These are phyloP conservation scores for Trichomycterus rosablanca DNA, from an alignment of 2,113 vertebrate species.

Conservation along the genomic window DNA sequence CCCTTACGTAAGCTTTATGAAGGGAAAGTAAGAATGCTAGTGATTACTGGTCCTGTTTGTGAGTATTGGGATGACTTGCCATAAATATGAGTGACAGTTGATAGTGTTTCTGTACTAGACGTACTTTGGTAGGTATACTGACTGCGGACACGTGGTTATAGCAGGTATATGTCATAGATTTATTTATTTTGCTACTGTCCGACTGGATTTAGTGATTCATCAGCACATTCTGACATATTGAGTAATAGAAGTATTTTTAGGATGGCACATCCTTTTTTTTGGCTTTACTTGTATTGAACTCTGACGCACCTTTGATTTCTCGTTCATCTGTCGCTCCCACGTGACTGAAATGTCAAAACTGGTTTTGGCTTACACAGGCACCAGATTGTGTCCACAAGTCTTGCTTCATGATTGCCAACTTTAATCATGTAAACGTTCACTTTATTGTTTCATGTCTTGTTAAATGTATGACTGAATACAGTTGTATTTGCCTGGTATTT, in stretches of 20 bases:
- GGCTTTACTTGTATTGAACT: no score
- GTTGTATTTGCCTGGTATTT: slow-evolving; percentile 48
- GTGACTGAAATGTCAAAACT: no score
- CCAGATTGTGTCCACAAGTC: no score
- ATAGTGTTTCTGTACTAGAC: background rate
- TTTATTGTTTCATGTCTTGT: slow-evolving; percentile 17
- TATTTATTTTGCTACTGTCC: slow-evolving; percentile 17
- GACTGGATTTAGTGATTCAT: background rate
- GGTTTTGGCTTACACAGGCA: no score
- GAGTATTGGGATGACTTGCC: background rate
- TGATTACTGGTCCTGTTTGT: slow-evolving; percentile 4
- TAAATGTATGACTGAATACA: slow-evolving; percentile 42
- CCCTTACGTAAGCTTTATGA: slow-evolving; percentile 18
- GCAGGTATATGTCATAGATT: slow-evolving; percentile 6
- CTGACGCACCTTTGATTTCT: no score
- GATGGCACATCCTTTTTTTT: no score
- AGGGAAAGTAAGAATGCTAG: slow-evolving; percentile 25
- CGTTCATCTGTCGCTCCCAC: no score
- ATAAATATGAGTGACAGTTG: background rate
- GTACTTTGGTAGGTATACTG: slow-evolving; percentile 4
- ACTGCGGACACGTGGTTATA: background rate
- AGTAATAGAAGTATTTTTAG: no score
- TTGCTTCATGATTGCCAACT: no score
- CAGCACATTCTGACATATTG: background rate
- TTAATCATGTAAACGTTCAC: no score